Base-by-base conservation (phyloP, 1,140 invertebrate species). In the Bicyclus anynana region DNA sequence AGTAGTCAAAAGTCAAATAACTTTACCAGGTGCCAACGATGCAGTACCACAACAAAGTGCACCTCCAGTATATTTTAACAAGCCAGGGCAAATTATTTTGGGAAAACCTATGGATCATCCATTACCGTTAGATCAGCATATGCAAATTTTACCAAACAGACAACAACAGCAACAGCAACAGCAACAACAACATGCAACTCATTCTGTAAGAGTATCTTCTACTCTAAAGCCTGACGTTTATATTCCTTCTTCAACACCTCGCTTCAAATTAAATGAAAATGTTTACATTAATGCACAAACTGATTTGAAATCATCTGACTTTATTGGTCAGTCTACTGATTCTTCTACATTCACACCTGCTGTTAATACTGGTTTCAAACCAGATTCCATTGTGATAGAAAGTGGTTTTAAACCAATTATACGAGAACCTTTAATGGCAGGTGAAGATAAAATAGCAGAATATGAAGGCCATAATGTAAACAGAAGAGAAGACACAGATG, bases 361-460 rank as follows among this genome's bases (percentile, higher is more conserved):
- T 0, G 84, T 92, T 0, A 94, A 94, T 67, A 93, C 92, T 2
- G 95, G 95, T 0, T 96, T 96, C 69, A 91, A 95, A 75, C 94
- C 94, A 0, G 92, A 93, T 55, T 93, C 94, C 0, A 93, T 96
- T 12, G 92, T 96, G 0, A 93, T 96, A 26, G 95, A 96, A 84
- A 92, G 94, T 49, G 95, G 95, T 0, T 96, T 96, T 67, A 94
- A 93, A 55, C 95, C 95, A 1, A 95, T 96, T 13, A 91, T 95
- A n/a, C 89, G 90, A 13, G 92, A 91, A 78, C 85, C 87, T 18
- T 62, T 90, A 48, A 88, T 90, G 78, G 80, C 84, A 5, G 82
- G 81, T 21, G 84, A 92, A 65, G 89, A 92, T 29, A 87, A 90
- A 56, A 89, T 90, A 56, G 75, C 88, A 21, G 80, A 89, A 37